Evolutionary conservation across 2,888 invertebrate species (phyloP).

Genomic region (Eurois occulta): DNA sequence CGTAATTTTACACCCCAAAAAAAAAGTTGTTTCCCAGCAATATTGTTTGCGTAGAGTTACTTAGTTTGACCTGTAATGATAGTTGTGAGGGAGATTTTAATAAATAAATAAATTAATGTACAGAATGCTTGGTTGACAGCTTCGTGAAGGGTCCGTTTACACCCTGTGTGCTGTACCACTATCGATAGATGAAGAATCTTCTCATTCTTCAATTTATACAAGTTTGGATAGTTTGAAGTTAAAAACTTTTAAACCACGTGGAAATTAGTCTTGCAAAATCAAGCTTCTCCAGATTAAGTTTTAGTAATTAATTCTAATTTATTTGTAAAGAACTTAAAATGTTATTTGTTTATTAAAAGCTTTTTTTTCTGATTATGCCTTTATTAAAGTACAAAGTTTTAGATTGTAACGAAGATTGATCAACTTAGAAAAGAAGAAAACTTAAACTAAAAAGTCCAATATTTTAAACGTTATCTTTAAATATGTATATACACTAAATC

Average conservation of each 20-base stretch:
- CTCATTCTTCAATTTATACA: not conserved
- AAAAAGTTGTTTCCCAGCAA: no score
- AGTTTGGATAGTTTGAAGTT: not conserved
- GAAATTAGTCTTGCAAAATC: not conserved
- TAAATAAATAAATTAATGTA: no score
- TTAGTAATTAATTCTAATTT: not conserved
- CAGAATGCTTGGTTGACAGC: no score
- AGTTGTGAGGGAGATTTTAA: no score
- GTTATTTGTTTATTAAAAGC: not conserved
- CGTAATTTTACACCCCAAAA: no score
- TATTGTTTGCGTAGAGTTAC: no score
- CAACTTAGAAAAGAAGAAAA: not conserved
- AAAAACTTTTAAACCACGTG: not conserved
- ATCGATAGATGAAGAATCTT: not conserved
- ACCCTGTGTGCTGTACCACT: not conserved
- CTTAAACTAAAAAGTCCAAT: not conserved
- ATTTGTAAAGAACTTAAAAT: not conserved
- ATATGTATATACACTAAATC: not conserved
- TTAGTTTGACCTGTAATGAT: no score
- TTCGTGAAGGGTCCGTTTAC: no score
- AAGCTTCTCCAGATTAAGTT: not conserved
- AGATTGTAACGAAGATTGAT: not conserved
- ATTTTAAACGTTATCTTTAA: not conserved
- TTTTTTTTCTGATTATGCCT: not conserved
- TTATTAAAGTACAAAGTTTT: slow-evolving; percentile 3